Evolutionary conservation across 2,113 vertebrate species (phyloP).

Genomic region (Dolichotis patagonum): DNA sequence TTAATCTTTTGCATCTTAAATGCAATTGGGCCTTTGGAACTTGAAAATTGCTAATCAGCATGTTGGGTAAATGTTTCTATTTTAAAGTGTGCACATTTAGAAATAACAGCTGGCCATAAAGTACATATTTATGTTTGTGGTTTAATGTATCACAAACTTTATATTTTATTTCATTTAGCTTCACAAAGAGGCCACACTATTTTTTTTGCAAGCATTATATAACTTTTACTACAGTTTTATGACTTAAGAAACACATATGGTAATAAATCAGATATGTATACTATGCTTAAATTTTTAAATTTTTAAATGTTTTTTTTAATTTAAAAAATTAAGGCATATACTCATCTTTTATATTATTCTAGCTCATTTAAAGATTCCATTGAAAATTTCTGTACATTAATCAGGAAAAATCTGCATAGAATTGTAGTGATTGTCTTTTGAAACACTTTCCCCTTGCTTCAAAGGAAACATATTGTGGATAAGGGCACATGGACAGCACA

Average conservation of each 20-base stretch:
- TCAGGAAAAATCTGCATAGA: slow-evolving; percentile 73
- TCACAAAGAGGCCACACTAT: slow-evolving; percentile 81
- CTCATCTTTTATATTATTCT: slow-evolving; percentile 71
- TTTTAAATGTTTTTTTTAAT: slow-evolving; percentile 77
- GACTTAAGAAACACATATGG: slow-evolving; percentile 72
- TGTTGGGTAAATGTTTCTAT: slow-evolving; percentile 85
- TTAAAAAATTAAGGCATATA: slow-evolving; percentile 75
- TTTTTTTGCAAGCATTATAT: slow-evolving; percentile 80
- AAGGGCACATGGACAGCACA: slow-evolving; percentile 76
- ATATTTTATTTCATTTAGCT: slow-evolving; percentile 85
- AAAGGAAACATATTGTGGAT: slow-evolving; percentile 82
- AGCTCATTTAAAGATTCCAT: slow-evolving; percentile 70
- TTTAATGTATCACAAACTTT: slow-evolving; percentile 88
- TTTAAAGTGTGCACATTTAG: slow-evolving; percentile 84
- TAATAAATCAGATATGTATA: slow-evolving; percentile 79
- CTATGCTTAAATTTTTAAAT: slow-evolving; percentile 79
- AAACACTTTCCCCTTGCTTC: slow-evolving; percentile 72
- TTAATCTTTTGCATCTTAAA: slow-evolving; percentile 88
- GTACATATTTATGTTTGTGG: slow-evolving; percentile 88
- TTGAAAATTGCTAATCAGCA: slow-evolving; percentile 87
- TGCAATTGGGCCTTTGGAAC: slow-evolving; percentile 85
- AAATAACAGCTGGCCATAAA: slow-evolving; percentile 87
- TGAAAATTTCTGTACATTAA: slow-evolving; percentile 64
- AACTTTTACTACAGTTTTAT: slow-evolving; percentile 82
- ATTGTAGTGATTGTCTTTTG: slow-evolving; percentile 67